Evolutionary conservation across 2,888 invertebrate genomes (phyloP), one percentile per base, ranked within the genome.

Genomic region (Drosophila percnosoma): DNA sequence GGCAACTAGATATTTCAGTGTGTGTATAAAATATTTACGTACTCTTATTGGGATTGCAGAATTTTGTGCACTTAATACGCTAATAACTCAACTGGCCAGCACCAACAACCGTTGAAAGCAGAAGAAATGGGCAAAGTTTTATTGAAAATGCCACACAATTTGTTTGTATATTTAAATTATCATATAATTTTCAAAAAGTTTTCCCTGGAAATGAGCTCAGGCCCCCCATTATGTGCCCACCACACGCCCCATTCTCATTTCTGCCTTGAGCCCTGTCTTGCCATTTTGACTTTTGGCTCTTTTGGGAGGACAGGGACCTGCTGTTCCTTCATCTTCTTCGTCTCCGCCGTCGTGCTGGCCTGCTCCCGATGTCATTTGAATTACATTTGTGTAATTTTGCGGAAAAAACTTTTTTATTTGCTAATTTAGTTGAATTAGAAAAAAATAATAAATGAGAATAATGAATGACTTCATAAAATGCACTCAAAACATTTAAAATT

Each of bases 61-160:
- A 8, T 24, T 82, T 82, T 65, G 63, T 45, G 58, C 86, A 86
- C 83, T 78, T 85, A 89, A 85, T 85, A 64, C 82, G 79, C 80
- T 85, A 82, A 85, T 90, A 85, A 85, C 90, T 90, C 88, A 87
- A 73, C 71, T 75, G 72, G 34, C 63, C 49, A 45, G 54, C 52
- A 62, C 2, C 52, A 33, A 5, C 34, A 53, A 59, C 55, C 42
- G 59, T 42, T 40, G 49, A 53, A 33, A 58, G 83, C 73, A 69
- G 34, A 76, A 79, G 88, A 89, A 89, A 87, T 81, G 83, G 81
- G 79, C 72, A 90, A 87, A 87, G 90, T 87, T 87, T 87, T 90
- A 89, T 90, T 89, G 87, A 83, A 87, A 90, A 74, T 83, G 90
- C 90, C 87, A 89, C 87, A 87, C 90, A 87, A 87, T 87, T 87